Percentiles rank a stretch among this genome's conserved stretches.
These are phyloP conservation scores for Saccostrea echinata DNA, from an alignment of 1,140 invertebrate genomes.

Conservation along the genomic window DNA sequence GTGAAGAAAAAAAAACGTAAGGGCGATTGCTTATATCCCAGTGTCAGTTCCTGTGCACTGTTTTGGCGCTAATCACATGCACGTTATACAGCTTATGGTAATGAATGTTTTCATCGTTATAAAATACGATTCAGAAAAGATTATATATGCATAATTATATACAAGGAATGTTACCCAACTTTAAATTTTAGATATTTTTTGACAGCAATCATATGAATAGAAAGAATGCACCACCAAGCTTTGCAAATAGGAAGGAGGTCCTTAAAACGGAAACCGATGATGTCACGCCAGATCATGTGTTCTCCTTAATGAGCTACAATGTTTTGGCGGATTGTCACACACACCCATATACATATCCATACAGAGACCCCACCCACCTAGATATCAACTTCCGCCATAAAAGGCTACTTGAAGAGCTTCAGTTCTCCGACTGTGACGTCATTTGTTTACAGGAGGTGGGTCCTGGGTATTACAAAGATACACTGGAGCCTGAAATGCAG, in stretches of 20 bases:
- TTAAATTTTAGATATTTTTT: no score
- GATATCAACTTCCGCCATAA: background rate
- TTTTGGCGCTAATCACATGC: no score
- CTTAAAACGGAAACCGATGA: background rate
- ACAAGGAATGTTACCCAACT: no score
- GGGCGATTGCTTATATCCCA: no score
- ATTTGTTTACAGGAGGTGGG: constrained; percentile 34
- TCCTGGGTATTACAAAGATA: background rate
- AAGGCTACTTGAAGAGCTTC: background rate
- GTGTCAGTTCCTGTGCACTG: no score
- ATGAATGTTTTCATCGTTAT: no score
- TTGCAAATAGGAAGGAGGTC: background rate
- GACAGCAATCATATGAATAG: no score
- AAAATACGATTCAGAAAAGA: no score
- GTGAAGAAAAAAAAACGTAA: no score
- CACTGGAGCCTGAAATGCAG: constrained; percentile 7
- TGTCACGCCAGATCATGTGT: background rate
- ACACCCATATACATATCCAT: background rate
- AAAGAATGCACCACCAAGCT: background rate
- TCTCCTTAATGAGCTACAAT: constrained; percentile 19
- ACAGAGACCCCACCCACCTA: background rate
- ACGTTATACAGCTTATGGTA: no score
- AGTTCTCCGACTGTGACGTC: background rate
- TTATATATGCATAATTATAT: no score
- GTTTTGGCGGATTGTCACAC: constrained; percentile 33